Evolutionary conservation across 2,888 invertebrate species (phyloP).

Genomic region (Frankliniella intonsa): DNA sequence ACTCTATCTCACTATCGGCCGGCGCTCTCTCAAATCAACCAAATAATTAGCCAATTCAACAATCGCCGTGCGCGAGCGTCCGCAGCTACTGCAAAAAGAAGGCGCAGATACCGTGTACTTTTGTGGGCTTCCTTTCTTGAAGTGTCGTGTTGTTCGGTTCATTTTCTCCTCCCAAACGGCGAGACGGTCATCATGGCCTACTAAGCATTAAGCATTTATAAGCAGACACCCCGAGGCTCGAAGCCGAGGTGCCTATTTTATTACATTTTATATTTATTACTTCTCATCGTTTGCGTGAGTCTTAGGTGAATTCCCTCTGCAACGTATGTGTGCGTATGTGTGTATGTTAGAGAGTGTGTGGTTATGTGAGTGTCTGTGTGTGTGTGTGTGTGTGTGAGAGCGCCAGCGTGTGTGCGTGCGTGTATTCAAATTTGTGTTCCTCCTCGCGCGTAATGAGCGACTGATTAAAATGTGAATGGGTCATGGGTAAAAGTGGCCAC

Average conservation of each 20-base stretch:
- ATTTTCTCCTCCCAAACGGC: neutral
- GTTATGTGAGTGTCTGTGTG: neutral
- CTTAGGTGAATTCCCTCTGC: neutral
- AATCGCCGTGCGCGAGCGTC: neutral
- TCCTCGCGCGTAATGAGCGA: conserved; percentile 17
- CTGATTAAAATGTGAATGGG: conserved; percentile 26
- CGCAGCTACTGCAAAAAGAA: neutral
- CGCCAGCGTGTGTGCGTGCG: neutral
- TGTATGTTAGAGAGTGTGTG: neutral
- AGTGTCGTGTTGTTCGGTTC: neutral
- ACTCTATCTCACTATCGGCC: neutral
- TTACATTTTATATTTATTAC: conserved; percentile 21
- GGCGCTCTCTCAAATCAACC: neutral
- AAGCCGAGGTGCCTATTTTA: conserved; percentile 23
- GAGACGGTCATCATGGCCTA: neutral
- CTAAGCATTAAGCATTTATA: neutral
- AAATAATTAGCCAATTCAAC: neutral
- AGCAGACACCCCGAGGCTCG: conserved; percentile 12
- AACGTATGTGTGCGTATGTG: neutral
- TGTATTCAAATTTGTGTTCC: conserved; percentile 27
- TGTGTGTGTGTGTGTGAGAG: neutral
- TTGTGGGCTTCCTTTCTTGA: too few relatives aligned
- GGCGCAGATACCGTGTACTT: too few relatives aligned
- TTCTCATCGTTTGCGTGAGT: neutral
- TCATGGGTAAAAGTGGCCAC: conserved; percentile 24